Conservation (phyloP, 1,140 invertebrate genomes). For the Papilio machaon region DNA sequence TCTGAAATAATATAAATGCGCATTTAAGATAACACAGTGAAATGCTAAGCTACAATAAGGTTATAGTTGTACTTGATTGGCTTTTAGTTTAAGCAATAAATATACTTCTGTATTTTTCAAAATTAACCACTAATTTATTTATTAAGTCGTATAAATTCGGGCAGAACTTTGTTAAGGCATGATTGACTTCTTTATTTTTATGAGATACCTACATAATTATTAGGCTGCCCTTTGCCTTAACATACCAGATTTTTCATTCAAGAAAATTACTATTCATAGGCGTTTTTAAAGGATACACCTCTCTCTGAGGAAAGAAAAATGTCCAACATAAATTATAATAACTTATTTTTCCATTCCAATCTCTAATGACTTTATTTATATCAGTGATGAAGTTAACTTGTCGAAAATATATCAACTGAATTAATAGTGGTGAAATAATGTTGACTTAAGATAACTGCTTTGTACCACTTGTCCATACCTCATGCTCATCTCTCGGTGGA, state of each 20-base stretch:
- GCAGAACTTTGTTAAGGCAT: background rate
- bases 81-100: background rate
- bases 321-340: background rate
- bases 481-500: conserved; percentile 57
- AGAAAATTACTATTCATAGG: background rate
- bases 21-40: background rate
- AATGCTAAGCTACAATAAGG: background rate
- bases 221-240: background rate
- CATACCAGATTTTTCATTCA: background rate
- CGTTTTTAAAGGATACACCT: background rate
- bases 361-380: conserved; percentile 33
- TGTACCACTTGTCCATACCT: conserved; percentile 59
- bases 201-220: background rate
- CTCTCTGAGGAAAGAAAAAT: background rate
- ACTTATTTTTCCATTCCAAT: background rate
- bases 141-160: background rate
- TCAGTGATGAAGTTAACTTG: conserved; percentile 36
- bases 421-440: background rate
- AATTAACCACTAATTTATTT: background rate
- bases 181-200: background rate
- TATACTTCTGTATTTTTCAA: background rate
- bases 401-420: background rate
- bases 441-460: conserved; percentile 64
- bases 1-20: background rate
- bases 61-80: background rate